Percentiles rank a stretch among this genome's conserved stretches.
Conservation (phyloP, 2,888 invertebrate genomes). For the Lasioglossum villosulum region DNA sequence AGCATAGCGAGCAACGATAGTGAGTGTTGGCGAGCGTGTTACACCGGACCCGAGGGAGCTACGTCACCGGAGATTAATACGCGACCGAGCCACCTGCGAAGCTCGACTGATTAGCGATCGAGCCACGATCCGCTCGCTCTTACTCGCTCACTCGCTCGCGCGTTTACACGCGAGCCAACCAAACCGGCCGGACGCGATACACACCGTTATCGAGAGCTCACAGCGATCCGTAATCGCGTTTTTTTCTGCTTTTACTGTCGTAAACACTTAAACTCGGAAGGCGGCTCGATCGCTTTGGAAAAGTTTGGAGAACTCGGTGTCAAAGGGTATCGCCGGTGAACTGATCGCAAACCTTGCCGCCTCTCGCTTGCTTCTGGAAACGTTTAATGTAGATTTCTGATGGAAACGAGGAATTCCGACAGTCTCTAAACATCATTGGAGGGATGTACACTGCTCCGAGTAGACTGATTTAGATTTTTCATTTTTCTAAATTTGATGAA, state of each 20-base stretch:
- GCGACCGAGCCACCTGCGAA: constrained; percentile 38
- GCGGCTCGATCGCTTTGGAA: constrained; percentile 31
- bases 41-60: constrained; percentile 27
- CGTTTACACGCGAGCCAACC: background rate
- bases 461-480: background rate
- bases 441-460: background rate
- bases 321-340: constrained; percentile 44
- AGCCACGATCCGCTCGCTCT: constrained; percentile 5
- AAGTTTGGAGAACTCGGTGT: constrained; percentile 33
- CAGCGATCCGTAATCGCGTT: constrained; percentile 11
- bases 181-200: background rate
- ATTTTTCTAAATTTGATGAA: background rate
- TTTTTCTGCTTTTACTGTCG: constrained; percentile 2
- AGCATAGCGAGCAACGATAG: constrained; percentile 16
- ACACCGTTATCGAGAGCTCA: constrained; percentile 27
- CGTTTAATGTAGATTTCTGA: background rate
- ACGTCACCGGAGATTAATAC: constrained; percentile 60
- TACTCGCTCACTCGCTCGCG: background rate
- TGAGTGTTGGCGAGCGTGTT: background rate
- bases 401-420: background rate
- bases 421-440: background rate
- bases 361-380: background rate
- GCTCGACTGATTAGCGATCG: constrained; percentile 37
- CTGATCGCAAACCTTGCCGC: constrained; percentile 25
- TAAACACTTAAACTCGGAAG: constrained; percentile 42